These are phyloP conservation scores for Drosophila stalkeri DNA, from an alignment of 2,888 invertebrate species.

Conservation along the genomic window DNA sequence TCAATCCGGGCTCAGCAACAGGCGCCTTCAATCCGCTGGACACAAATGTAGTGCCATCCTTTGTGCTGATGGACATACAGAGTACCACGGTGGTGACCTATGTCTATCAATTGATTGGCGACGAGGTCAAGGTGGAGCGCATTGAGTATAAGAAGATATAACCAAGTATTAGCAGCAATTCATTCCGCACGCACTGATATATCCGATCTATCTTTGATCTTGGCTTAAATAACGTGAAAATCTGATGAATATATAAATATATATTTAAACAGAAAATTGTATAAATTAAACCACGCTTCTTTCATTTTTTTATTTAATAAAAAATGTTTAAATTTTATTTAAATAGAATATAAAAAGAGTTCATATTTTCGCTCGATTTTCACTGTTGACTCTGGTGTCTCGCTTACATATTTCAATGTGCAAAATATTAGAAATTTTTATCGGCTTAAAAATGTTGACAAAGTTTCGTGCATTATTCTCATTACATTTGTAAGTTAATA, in stretches of 20 bases:
- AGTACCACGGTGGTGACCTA: conserved; percentile 99
- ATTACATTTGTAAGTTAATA: conserved; percentile 40
- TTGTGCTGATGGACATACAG: conserved; percentile 99
- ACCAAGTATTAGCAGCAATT: conserved; percentile 74
- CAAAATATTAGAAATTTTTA: conserved; percentile 53
- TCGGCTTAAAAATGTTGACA: conserved; percentile 62
- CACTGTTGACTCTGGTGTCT: conserved; percentile 40
- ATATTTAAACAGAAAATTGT: conserved; percentile 35
- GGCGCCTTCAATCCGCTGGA: conserved; percentile 98
- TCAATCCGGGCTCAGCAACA: conserved; percentile 99
- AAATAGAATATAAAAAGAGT: conserved; percentile 75
- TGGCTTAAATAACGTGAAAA: conserved; percentile 52
- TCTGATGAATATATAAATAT: conserved; percentile 37
- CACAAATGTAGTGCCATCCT: conserved; percentile 96
- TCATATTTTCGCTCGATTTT: conserved; percentile 13
- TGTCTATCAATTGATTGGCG: conserved; percentile 98
- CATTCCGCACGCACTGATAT: conserved; percentile 52
- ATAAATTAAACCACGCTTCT: conserved; percentile 65
- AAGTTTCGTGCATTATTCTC: conserved; percentile 61
- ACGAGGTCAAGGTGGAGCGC: conserved; percentile 99
- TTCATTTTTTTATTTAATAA: conserved; percentile 71
- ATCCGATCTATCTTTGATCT: conserved; percentile 44
- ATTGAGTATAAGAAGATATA: conserved; percentile 98
- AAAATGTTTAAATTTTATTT: conserved; percentile 81
- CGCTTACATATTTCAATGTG: conserved; percentile 54